Evolutionary conservation across 1,140 invertebrate genomes (phyloP), one percentile per base, ranked within the genome.

Genomic region (Drosophila murphyi): DNA sequence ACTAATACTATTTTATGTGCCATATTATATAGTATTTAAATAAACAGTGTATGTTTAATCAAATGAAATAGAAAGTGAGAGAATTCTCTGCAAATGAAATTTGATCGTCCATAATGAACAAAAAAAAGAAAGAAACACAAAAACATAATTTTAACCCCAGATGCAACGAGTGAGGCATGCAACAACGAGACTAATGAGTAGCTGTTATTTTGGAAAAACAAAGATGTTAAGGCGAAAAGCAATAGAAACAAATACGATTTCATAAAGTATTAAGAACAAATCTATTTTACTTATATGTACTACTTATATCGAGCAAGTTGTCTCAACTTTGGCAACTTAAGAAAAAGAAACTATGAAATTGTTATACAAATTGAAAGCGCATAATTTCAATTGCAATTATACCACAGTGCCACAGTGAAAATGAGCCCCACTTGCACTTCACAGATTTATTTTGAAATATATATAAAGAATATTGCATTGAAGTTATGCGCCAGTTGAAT

Each of bases 1-100:
- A 87, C 82, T 88, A 88, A 87, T 82, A 82, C 63, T 68, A 65
- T 80, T 82, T 79, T 83, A 70, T 88, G 80, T 88, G 85, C 85
- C 83, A 88, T 87, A 87, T 87, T 88, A 68, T 48, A 34, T 60
- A 60, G 43, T 60, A 60, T 12, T 48, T 48, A 60, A 35, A 20
- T 12, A 35, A n/a, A 43, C 10, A 43, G n/a, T 6, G 31, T n/a
- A 34, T 45, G 52, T 41, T 54, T 12, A 5, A 62, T 29, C 45
- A 41, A 62, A 52, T 3, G n/a, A 60, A 48, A 55, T 61, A 64
- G 62, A 41, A 61, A 71, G 20, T 20, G 20, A 1, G 20, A 20
- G 20, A 20, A 20, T 20, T 20, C 20, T 20, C 20, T 20, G 20
- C 20, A 20, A 43, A 64, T 39, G 28, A 28, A 50, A 71, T 70